Evolutionary conservation across 2,113 vertebrate species (phyloP).

Genomic region (Pangasianodon hypophthalmus): DNA sequence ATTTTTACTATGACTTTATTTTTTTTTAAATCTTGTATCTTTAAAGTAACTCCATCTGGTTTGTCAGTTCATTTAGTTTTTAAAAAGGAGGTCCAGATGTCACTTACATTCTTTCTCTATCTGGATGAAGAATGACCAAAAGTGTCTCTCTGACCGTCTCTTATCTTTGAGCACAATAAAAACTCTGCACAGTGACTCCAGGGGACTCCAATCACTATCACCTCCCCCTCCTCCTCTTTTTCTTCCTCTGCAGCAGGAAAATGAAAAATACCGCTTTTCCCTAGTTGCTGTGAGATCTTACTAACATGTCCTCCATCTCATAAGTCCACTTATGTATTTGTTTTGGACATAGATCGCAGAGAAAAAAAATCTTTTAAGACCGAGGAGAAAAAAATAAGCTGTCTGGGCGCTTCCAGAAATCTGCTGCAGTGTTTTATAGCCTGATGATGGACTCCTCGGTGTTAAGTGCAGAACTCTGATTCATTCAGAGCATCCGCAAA

Average conservation of each 20-base stretch:
- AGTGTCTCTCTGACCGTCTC: constrained; percentile 12
- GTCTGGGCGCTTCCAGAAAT: constrained; percentile 23
- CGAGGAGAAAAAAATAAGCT: constrained; percentile 42
- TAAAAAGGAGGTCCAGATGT: constrained; percentile 22
- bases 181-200: constrained; percentile 21
- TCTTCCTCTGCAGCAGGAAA: neutral
- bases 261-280: neutral
- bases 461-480: constrained; percentile 36
- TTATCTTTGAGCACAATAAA: constrained; percentile 34
- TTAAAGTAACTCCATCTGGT: neutral
- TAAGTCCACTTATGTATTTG: constrained; percentile 43
- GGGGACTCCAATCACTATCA: constrained; percentile 6
- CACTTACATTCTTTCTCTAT: constrained; percentile 17
- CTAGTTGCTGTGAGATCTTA: constrained; percentile 18
- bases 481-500: constrained; percentile 25
- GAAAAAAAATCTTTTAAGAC: constrained; percentile 27
- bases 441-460: constrained; percentile 54
- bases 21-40: neutral
- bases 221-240: neutral
- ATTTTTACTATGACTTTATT: neutral
- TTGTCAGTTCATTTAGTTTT: neutral
- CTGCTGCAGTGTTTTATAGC: constrained; percentile 44
- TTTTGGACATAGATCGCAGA: constrained; percentile 43
- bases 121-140: constrained; percentile 2
- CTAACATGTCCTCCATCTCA: constrained; percentile 12